phyloP scores from a whole-genome alignment of 2,113 vertebrate genomes.

The Rousettus leschenaultii region DNA sequence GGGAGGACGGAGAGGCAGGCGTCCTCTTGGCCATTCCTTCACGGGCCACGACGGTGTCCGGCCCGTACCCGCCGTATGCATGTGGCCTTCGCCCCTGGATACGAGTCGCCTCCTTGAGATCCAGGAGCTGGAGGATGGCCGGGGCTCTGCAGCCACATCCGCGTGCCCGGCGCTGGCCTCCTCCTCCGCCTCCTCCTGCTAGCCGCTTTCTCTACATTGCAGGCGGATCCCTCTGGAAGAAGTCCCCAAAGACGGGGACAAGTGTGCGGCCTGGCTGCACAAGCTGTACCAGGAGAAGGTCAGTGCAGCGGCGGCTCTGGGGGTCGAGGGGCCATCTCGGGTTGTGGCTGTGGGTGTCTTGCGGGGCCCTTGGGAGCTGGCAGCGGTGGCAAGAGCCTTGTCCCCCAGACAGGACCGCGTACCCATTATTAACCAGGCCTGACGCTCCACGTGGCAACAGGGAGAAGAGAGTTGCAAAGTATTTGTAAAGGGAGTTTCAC shows the following conservation, averaged over 20 bases:
- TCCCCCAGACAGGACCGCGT: not conserved
- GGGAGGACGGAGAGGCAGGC: not conserved
- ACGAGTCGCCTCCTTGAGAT: rapidly evolving
- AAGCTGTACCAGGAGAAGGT: slow-evolving; percentile 98
- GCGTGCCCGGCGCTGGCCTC: rapidly evolving
- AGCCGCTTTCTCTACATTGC: slow-evolving; percentile 50
- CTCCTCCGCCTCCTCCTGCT: not conserved
- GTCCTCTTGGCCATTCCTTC: not conserved
- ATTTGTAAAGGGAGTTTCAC: not conserved
- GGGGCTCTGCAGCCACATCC: rapidly evolving
- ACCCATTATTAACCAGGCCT: too few relatives aligned
- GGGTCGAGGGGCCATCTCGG: rapidly evolving
- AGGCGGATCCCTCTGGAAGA: slow-evolving; percentile 94
- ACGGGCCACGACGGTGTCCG: rapidly evolving
- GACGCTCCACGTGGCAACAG: not conserved
- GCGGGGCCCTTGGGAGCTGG: not conserved
- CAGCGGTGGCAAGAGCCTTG: not conserved
- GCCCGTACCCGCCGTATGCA: rapidly evolving
- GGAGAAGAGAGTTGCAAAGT: not conserved
- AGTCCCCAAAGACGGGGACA: slow-evolving; percentile 91
- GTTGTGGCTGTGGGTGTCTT: rapidly evolving
- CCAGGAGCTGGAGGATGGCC: rapidly evolving
- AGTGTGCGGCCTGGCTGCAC: slow-evolving; percentile 93
- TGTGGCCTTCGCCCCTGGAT: not conserved
- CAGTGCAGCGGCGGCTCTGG: not conserved